Evolutionary conservation across 1,140 invertebrate species (phyloP).

Genomic region (Drosophila kepulauana): DNA sequence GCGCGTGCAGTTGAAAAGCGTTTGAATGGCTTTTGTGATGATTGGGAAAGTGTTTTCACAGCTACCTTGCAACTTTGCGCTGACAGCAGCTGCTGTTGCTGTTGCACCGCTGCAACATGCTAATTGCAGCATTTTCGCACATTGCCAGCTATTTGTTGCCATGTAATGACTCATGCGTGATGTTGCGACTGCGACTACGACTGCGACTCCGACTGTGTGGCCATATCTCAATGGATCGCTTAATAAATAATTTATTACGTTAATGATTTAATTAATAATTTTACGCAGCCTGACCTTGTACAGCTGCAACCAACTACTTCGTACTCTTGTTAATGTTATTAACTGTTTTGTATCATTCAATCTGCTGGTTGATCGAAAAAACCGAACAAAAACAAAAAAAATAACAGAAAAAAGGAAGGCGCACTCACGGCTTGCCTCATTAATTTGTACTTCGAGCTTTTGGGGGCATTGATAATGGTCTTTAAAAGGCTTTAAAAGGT

Average conservation of each 20-base stretch:
- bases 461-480: constrained; percentile 62
- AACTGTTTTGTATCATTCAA: constrained; percentile 68
- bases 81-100: constrained; percentile 13
- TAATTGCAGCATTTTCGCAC: constrained; percentile 61
- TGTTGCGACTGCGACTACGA: constrained; percentile 19
- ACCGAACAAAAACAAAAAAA: not conserved
- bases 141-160: constrained; percentile 32
- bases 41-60: constrained; percentile 80
- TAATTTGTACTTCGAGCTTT: constrained; percentile 50
- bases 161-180: constrained; percentile 18
- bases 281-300: constrained; percentile 50
- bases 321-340: constrained; percentile 57
- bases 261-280: constrained; percentile 80
- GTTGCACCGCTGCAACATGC: constrained; percentile 40
- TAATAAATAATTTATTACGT: constrained; percentile 71
- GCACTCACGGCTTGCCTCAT: constrained; percentile 56
- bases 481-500: constrained; percentile 72
- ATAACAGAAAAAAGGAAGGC: no score
- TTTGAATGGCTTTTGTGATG: constrained; percentile 78
- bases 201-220: not conserved
- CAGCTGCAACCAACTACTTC: constrained; percentile 23
- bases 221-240: constrained; percentile 30
- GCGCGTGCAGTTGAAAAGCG: constrained; percentile 70
- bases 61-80: constrained; percentile 47
- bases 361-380: constrained; percentile 37